Evolutionary conservation across 2,888 invertebrate genomes (phyloP).

Genomic region (Rotaria magnacalcarata): DNA sequence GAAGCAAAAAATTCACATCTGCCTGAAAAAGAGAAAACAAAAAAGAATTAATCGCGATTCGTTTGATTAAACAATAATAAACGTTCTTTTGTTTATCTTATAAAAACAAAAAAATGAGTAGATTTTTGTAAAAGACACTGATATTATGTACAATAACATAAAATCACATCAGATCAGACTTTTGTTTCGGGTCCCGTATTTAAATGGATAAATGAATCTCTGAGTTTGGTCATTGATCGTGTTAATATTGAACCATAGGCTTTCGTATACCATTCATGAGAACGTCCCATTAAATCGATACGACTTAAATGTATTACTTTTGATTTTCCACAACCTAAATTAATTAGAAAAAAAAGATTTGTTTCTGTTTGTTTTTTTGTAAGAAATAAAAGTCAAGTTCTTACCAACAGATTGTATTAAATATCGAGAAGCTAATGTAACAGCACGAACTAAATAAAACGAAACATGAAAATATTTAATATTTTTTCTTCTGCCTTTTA

Average conservation of each 20-base stretch:
- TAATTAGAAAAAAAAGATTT: background rate
- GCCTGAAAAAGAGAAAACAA: background rate
- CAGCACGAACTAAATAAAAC: conserved; percentile 24
- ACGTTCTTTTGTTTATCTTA: background rate
- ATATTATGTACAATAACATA: background rate
- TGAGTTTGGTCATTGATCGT: conserved; percentile 11
- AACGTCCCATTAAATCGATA: conserved; percentile 33
- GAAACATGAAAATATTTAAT: background rate
- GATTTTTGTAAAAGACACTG: background rate
- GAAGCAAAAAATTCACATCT: background rate
- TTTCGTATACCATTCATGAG: conserved; percentile 30
- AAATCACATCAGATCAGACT: conserved; percentile 20
- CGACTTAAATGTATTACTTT: conserved; percentile 35
- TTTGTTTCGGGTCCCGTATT: conserved; percentile 29
- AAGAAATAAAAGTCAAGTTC: background rate
- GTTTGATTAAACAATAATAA: background rate
- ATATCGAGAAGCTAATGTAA: conserved; percentile 30
- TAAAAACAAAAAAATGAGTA: background rate
- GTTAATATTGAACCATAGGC: conserved; percentile 28
- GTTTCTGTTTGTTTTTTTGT: too few relatives aligned
- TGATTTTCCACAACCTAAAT: conserved; percentile 27
- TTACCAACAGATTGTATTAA: conserved; percentile 31
- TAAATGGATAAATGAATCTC: conserved; percentile 34
- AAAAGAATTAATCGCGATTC: background rate
- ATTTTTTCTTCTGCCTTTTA: too few relatives aligned